These are phyloP conservation scores for Nomada hirtipes DNA, from an alignment of 2,888 invertebrate species.

Conservation along the genomic window DNA sequence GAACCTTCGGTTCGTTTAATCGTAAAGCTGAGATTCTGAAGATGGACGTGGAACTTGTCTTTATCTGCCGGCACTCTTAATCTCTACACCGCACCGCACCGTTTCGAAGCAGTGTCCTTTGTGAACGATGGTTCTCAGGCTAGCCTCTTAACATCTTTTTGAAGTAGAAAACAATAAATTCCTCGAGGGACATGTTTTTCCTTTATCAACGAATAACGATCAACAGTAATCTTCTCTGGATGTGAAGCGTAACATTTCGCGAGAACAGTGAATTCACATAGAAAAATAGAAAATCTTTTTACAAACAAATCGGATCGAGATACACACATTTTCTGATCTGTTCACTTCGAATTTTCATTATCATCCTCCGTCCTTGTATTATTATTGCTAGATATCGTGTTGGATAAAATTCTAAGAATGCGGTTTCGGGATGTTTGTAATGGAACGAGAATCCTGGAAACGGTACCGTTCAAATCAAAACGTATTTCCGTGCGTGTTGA, in stretches of 20 bases:
- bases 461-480: background rate
- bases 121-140: slow-evolving; percentile 18
- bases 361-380: slow-evolving; percentile 38
- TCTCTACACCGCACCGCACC: background rate
- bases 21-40: slow-evolving; percentile 5
- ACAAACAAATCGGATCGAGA: slow-evolving; percentile 47
- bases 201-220: slow-evolving; percentile 29
- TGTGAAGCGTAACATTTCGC: slow-evolving; percentile 48
- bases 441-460: background rate
- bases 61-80: slow-evolving; percentile 1
- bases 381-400: slow-evolving; percentile 45
- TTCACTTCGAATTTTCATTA: slow-evolving; percentile 33
- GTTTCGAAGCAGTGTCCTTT: slow-evolving; percentile 8
- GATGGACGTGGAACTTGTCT: slow-evolving; percentile 32
- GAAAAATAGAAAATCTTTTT: slow-evolving; percentile 58
- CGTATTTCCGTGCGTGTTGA: background rate
- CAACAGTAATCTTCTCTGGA: slow-evolving; percentile 44
- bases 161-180: slow-evolving; percentile 22
- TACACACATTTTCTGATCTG: slow-evolving; percentile 28
- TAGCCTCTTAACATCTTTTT: slow-evolving; percentile 24
- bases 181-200: background rate
- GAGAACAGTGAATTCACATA: slow-evolving; percentile 33
- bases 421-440: slow-evolving; percentile 3
- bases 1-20: slow-evolving; percentile 16
- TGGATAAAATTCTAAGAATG: slow-evolving; percentile 37